phyloP scores from a whole-genome alignment of 2,113 vertebrate genomes.

The Axis porcinus region DNA sequence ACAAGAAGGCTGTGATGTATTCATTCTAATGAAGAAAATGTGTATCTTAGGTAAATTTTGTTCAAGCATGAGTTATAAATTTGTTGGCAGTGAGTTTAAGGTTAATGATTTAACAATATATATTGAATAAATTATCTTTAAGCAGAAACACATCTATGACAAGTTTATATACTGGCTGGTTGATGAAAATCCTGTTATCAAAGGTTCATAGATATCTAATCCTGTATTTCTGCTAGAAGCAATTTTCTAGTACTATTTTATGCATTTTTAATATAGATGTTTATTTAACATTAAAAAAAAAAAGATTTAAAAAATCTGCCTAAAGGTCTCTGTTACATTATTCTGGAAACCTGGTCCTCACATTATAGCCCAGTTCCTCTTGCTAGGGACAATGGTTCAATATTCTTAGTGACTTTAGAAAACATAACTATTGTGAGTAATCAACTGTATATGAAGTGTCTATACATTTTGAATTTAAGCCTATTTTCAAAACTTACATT shows the following conservation, averaged over 20 bases:
- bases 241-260: background rate
- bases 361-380: background rate
- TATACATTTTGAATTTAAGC: background rate
- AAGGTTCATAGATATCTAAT: background rate
- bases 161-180: background rate
- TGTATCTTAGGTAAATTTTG: background rate
- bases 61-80: background rate
- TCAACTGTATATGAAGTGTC: background rate
- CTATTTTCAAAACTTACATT: background rate
- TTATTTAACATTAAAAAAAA: background rate
- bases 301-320: background rate
- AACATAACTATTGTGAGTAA: background rate
- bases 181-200: background rate
- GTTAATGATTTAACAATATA: background rate
- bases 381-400: background rate
- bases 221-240: background rate
- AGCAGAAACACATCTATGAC: background rate
- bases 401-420: background rate
- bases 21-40: background rate
- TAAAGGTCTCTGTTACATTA: background rate
- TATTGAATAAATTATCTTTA: background rate
- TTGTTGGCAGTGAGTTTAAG: background rate
- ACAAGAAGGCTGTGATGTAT: background rate
- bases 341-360: background rate
- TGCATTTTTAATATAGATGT: background rate